Base-by-base conservation (phyloP, 2,797 vertebrate species). In the Lithobates pipiens region DNA sequence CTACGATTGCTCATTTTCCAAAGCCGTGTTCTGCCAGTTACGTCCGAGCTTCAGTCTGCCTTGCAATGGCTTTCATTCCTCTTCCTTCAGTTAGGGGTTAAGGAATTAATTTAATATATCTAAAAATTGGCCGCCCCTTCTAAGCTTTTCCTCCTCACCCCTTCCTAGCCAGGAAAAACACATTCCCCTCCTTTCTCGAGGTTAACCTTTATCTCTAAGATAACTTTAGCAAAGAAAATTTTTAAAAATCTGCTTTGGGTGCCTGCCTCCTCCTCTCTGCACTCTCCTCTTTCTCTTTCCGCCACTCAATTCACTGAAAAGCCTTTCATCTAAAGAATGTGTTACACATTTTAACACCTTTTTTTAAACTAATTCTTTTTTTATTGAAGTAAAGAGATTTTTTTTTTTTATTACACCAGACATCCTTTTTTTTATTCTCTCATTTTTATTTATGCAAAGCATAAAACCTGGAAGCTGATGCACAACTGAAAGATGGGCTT, bases 401-500 rank as follows among this genome's bases (percentile, higher is more conserved):
- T 82, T 84, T 86, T 86, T 82, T 87, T 69, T 29, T 83, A 83
- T 21, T 83, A 80, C 80, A 92, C 86, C 88, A 95, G 96, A 97
- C 96, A 94, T 95, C 95, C 93, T 93, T 93, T 92, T 95, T 97
- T 95, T 97, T 95, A 97, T 95, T 93, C 92, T 91, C 93, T 94
- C 91, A 93, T 95, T 95, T 97, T 95, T 96, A 96, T 96, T 96
- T 96, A 96, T 97, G 96, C 93, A 95, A 95, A 95, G 95, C 90
- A 93, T 95, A 95, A 95, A 97, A 95, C 95, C 95, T 97, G 93
- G 93, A 96, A 95, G 95, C 96, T 96, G 96, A 96, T 96, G 97
- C 97, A 96, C 97, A 93, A 94, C 96, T 96, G 96, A 99, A 97
- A 99, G 97, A 98, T 97, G 96, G 97, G 96, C 97, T 98, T 97